These are phyloP conservation scores for Eupithecia insigniata DNA, from an alignment of 2,888 invertebrate species.

Conservation along the genomic window DNA sequence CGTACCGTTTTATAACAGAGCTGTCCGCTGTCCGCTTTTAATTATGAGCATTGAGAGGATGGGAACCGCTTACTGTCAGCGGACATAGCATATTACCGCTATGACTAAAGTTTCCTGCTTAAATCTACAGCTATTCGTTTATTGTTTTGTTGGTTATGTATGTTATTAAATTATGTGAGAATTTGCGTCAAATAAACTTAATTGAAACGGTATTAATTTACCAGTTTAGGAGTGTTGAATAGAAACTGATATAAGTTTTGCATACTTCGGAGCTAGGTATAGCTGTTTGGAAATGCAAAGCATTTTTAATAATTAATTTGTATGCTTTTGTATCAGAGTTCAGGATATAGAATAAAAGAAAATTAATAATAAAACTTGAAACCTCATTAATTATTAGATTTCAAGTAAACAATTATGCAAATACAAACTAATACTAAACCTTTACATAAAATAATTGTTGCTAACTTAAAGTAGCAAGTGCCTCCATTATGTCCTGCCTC, in stretches of 20 bases:
- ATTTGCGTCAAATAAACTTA: not conserved
- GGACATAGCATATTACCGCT: constrained; percentile 17
- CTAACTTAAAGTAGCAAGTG: not conserved
- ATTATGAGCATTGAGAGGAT: constrained; percentile 34
- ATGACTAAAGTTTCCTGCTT: constrained; percentile 2
- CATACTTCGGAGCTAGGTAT: too few species aligned
- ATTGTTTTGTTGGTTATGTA: not conserved
- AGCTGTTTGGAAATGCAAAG: not conserved
- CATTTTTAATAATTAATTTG: not conserved
- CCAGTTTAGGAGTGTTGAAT: not conserved
- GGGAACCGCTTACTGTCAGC: constrained; percentile 17
- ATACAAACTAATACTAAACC: too few species aligned
- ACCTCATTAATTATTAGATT: too few species aligned
- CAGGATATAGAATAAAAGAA: too few species aligned
- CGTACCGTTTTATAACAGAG: constrained; percentile 75
- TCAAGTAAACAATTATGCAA: too few species aligned
- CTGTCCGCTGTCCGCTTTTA: constrained; percentile 55
- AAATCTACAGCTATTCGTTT: not conserved
- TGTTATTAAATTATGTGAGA: not conserved
- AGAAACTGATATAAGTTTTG: not conserved
- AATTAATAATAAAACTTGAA: too few species aligned
- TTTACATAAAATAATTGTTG: too few species aligned
- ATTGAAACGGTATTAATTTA: not conserved
- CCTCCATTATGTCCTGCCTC: not conserved
- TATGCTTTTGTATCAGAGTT: too few species aligned